Conservation (phyloP, 2,888 invertebrate genomes). For the Eretmocerus hayati region DNA sequence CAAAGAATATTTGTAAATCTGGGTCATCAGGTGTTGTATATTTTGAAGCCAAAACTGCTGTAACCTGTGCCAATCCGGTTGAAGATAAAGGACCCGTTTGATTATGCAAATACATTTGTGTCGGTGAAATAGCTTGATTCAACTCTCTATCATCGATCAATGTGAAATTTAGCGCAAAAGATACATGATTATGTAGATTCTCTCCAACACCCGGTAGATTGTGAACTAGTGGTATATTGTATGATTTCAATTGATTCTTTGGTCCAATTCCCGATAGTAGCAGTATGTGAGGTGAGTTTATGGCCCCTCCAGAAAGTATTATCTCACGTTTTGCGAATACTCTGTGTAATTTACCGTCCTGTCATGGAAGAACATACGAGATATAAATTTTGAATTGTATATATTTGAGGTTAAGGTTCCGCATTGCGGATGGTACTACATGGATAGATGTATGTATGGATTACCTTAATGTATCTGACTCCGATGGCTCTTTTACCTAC, state of each 20-base stretch:
- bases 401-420: no score
- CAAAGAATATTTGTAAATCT: constrained; percentile 62
- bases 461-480: constrained; percentile 51
- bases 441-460: no score
- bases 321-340: constrained; percentile 43
- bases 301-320: constrained; percentile 56
- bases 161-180: constrained; percentile 52
- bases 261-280: constrained; percentile 64
- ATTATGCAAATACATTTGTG: constrained; percentile 46
- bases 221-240: constrained; percentile 54
- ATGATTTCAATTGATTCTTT: constrained; percentile 51
- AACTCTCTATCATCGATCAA: constrained; percentile 47
- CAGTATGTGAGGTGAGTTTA: constrained; percentile 63
- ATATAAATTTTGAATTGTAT: no score
- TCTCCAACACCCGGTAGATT: constrained; percentile 63
- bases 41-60: constrained; percentile 56
- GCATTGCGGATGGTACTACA: no score
- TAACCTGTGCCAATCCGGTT: constrained; percentile 62
- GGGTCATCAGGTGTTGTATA: constrained; percentile 57
- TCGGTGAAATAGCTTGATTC: constrained; percentile 13
- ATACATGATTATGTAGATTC: constrained; percentile 63
- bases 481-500: constrained; percentile 51
- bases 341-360: constrained; percentile 25
- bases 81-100: constrained; percentile 58
- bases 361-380: no score